Evolutionary conservation across 2,888 invertebrate genomes (phyloP).

Genomic region (Podotricha telesiphe): DNA sequence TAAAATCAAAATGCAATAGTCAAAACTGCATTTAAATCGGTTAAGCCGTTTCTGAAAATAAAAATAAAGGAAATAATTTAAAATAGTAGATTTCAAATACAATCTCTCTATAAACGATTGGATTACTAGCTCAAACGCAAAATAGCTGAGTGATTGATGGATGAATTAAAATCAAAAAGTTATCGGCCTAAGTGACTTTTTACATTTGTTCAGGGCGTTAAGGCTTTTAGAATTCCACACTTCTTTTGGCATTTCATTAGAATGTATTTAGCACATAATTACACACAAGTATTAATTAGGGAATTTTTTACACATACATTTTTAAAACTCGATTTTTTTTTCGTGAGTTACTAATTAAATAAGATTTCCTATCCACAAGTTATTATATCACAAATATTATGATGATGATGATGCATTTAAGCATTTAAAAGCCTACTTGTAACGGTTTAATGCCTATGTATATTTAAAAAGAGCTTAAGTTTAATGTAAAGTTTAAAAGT

Average conservation of each 20-base stretch:
- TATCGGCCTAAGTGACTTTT: slow-evolving; percentile 18
- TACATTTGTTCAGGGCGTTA: slow-evolving; percentile 4
- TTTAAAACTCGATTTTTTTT: too few relatives aligned
- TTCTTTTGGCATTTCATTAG: neutral
- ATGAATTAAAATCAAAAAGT: slow-evolving; percentile 20
- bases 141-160: slow-evolving; percentile 14
- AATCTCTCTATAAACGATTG: slow-evolving; percentile 12
- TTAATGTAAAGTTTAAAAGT: slow-evolving; percentile 31
- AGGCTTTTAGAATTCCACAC: slow-evolving; percentile 1
- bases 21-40: too few relatives aligned
- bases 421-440: neutral
- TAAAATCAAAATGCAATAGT: too few relatives aligned
- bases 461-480: slow-evolving; percentile 17
- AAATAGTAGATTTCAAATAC: neutral
- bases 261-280: too few relatives aligned
- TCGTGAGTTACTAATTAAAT: too few relatives aligned
- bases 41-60: too few relatives aligned
- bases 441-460: neutral
- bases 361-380: neutral
- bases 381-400: neutral
- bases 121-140: slow-evolving; percentile 10
- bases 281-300: too few relatives aligned
- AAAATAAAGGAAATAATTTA: too few relatives aligned
- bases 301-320: too few relatives aligned
- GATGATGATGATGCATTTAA: neutral